Evolutionary conservation across 2,797 vertebrate genomes (phyloP).

Genomic region (Lemur catta): DNA sequence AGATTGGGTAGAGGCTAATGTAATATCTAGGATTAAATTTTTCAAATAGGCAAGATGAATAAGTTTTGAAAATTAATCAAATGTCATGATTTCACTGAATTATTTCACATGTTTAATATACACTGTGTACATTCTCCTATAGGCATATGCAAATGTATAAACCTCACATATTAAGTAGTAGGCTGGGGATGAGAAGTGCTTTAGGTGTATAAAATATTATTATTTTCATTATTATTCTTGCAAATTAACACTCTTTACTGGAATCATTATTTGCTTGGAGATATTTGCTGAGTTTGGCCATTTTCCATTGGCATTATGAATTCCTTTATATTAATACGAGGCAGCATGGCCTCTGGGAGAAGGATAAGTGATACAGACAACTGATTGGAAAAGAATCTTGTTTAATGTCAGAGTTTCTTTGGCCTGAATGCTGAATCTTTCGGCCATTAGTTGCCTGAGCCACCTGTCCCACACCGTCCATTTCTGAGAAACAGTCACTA

Average conservation of each 20-base stretch:
- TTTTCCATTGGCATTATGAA: constrained; percentile 16
- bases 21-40: constrained; percentile 36
- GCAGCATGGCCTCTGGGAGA: not conserved
- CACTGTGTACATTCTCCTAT: not conserved
- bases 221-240: constrained; percentile 61
- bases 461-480: not conserved
- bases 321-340: not conserved
- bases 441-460: not conserved
- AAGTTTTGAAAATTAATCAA: constrained; percentile 43
- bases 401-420: constrained; percentile 29
- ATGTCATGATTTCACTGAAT: not conserved
- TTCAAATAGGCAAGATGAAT: constrained; percentile 46
- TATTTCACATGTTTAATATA: constrained; percentile 26
- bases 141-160: constrained; percentile 28
- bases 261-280: constrained; percentile 63
- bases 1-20: not conserved
- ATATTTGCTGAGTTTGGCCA: constrained; percentile 53
- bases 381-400: not conserved
- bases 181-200: not conserved
- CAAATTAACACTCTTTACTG: constrained; percentile 46
- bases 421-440: not conserved
- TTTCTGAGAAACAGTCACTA: not conserved
- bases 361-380: not conserved
- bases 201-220: constrained; percentile 53
- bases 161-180: constrained; percentile 38